Evolutionary conservation across 2,888 invertebrate species (phyloP).

Genomic region (Pegoplata infirma): DNA sequence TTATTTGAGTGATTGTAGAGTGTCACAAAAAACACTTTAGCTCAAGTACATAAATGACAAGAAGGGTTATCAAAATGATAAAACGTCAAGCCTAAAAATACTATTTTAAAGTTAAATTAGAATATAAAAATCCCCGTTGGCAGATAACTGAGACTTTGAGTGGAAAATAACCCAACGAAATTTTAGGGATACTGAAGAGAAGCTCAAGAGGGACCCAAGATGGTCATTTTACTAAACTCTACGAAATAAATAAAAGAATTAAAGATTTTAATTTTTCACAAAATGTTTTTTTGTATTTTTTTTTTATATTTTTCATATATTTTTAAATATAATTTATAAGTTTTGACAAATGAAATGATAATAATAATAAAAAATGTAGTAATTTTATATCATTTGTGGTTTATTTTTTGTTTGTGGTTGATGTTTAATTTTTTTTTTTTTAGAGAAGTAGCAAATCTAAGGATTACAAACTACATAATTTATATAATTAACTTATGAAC

Average conservation of each 20-base stretch:
- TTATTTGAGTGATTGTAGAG: slow-evolving; percentile 46
- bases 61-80: no score
- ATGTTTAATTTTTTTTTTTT: slow-evolving; percentile 27
- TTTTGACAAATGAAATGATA: slow-evolving; percentile 41
- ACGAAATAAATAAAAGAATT: slow-evolving; percentile 7
- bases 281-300: slow-evolving; percentile 37
- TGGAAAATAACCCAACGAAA: neutral
- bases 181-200: no score
- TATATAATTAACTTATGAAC: slow-evolving; percentile 59
- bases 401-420: slow-evolving; percentile 2
- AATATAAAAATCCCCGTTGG: no score
- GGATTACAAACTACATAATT: slow-evolving; percentile 47
- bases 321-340: slow-evolving; percentile 55
- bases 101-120: no score
- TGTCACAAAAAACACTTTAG: slow-evolving; percentile 41
- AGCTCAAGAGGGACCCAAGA: no score
- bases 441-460: slow-evolving; percentile 56
- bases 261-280: slow-evolving; percentile 31
- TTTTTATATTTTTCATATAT: slow-evolving; percentile 30
- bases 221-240: neutral
- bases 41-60: neutral
- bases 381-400: slow-evolving; percentile 10
- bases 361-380: no score
- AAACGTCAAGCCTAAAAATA: no score
- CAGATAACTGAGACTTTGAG: no score